Conservation (phyloP, 2,888 invertebrate genomes). For the Dasypogon diadema region DNA sequence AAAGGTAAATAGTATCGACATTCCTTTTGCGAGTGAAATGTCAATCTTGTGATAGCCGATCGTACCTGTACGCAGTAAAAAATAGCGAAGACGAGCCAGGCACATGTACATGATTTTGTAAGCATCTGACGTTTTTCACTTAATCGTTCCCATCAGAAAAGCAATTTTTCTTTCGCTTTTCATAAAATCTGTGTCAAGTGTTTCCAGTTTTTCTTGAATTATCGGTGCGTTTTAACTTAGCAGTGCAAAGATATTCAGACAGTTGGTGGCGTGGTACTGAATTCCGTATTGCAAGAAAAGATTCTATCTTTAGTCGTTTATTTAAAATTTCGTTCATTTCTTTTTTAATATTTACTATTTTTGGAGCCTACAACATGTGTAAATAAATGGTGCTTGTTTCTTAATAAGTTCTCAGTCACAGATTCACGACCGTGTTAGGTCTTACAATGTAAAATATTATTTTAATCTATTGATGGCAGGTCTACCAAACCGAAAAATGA, state of each 20-base stretch:
- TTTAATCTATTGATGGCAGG: too few species aligned
- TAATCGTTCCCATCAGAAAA: slow-evolving; percentile 20
- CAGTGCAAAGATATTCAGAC: neutral
- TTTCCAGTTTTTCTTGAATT: slow-evolving; percentile 41
- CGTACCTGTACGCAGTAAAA: neutral
- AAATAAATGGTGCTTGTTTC: too few species aligned
- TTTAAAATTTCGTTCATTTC: too few species aligned
- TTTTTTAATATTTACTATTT: too few species aligned
- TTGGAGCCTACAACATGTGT: too few species aligned
- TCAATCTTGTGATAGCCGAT: neutral
- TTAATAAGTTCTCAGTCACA: too few species aligned
- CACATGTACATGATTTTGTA: neutral
- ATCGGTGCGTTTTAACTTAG: slow-evolving; percentile 25
- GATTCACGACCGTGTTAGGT: too few species aligned
- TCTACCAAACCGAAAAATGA: too few species aligned
- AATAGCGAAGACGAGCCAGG: neutral
- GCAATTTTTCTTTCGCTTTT: slow-evolving; percentile 20
- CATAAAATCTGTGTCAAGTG: slow-evolving; percentile 38
- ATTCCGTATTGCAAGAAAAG: slow-evolving; percentile 11
- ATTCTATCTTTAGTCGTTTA: neutral
- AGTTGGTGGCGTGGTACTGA: neutral
- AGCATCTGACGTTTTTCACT: neutral
- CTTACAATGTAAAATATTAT: too few species aligned
- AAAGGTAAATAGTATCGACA: neutral
- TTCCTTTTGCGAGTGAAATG: slow-evolving; percentile 27